Evolutionary conservation across 2,797 vertebrate genomes (phyloP), one percentile per base, ranked within the genome.

Genomic region (Pseudocheirus occidentalis): DNA sequence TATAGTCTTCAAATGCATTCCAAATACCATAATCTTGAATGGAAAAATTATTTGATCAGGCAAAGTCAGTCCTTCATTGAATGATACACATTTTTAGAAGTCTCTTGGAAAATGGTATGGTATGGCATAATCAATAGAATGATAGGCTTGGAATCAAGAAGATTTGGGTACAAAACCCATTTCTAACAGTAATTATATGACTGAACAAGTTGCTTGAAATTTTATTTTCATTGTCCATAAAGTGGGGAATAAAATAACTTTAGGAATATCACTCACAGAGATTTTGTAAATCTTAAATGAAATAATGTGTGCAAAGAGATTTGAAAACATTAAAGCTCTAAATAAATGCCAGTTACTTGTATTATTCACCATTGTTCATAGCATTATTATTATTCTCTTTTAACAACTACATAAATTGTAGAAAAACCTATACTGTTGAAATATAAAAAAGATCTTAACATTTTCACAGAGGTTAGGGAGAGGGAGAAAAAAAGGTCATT

Each of bases 401-500:
- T 95, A 55, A 53, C 89, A 97, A 10, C 90, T 56, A 92, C 2
- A 5, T 94, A 94, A 93, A 55, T 66, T 55, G 92, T 3, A 90
- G 95, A 50, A 93, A 93, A 96, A 94, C 66, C 21, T 34, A 96
- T 94, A 62, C 40, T 94, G 96, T 92, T 95, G 95, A 94, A 93
- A 57, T 52, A 87, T 56, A 93, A 96, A 92, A 55, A 96, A 90
- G 95, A 94, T 93, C 73, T 58, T 66, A 90, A 96, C 95, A 92
- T 92, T 9, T 93, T 21, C 95, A 97, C 92, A 93, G 95, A 95
- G 96, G 95, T 97, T 94, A 93, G 6, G 27, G 93, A 93, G 40
- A 93, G 9, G 92, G 90, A 97, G 92, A 97, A 90, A 96, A 97
- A 95, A 97, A 93, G 89, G 40, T 62, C 95, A 95, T 91, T 66